phyloP scores from a whole-genome alignment of 2,888 invertebrate genomes.

The Mesochorus sp. region DNA sequence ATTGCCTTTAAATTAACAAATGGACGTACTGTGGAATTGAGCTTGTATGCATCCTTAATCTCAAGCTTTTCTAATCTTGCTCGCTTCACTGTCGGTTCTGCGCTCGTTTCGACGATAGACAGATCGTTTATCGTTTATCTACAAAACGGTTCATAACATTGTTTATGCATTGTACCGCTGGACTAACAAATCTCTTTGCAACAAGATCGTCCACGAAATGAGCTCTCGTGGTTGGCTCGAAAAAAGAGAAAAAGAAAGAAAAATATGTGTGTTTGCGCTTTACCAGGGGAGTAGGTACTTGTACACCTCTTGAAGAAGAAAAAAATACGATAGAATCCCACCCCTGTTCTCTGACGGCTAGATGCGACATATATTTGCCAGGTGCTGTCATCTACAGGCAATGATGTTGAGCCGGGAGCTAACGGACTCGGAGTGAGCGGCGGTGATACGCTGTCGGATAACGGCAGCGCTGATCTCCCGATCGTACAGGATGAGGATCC shows the following conservation, averaged over 20 bases:
- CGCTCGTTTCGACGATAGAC: constrained; percentile 11
- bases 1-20: too few relatives aligned
- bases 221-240: constrained; percentile 16
- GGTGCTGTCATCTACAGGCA: constrained; percentile 84
- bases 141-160: background rate
- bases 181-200: constrained; percentile 42
- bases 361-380: constrained; percentile 83
- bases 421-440: constrained; percentile 83
- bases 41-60: too few relatives aligned
- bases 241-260: constrained; percentile 13
- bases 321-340: constrained; percentile 79
- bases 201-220: constrained; percentile 9
- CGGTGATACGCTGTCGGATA: constrained; percentile 79
- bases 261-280: background rate
- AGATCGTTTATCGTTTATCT: background rate
- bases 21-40: too few relatives aligned
- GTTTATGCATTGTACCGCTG: background rate
- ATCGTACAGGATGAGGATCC: constrained; percentile 72
- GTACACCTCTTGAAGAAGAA: constrained; percentile 73
- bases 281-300: constrained; percentile 64
- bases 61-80: background rate
- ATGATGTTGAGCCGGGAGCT: constrained; percentile 82
- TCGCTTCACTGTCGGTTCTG: constrained; percentile 3
- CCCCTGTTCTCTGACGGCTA: constrained; percentile 82
- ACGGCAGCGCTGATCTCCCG: constrained; percentile 72